Evolutionary conservation across 1,140 invertebrate species (phyloP).

Genomic region (Cyclina sinensis): DNA sequence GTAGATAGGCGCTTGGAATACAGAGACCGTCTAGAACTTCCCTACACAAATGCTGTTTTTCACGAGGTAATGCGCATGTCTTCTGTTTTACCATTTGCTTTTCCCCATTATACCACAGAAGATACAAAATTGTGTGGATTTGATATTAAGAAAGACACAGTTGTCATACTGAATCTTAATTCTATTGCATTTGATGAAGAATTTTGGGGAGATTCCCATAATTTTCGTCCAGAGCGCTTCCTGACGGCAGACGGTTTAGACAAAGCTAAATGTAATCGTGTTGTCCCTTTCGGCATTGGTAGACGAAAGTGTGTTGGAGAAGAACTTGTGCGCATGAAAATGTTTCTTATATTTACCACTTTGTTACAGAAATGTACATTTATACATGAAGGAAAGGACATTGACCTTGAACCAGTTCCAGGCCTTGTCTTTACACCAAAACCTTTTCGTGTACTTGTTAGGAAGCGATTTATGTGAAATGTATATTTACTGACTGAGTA

Average conservation of each 20-base stretch:
- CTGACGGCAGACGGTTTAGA: background rate
- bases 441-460: slow-evolving; percentile 1
- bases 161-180: slow-evolving; percentile 6
- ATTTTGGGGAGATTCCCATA: background rate
- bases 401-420: background rate
- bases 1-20: slow-evolving; percentile 91
- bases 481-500: background rate
- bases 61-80: slow-evolving; percentile 75
- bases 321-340: background rate
- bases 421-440: background rate
- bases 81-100: slow-evolving; percentile 82
- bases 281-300: slow-evolving; percentile 7
- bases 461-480: background rate
- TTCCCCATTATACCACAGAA: slow-evolving; percentile 70
- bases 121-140: slow-evolving; percentile 80
- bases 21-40: slow-evolving; percentile 89
- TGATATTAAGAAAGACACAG: slow-evolving; percentile 71
- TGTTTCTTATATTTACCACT: slow-evolving; percentile 16
- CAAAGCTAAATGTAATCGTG: background rate
- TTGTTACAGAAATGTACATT: slow-evolving; percentile 24
- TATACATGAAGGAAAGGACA: background rate
- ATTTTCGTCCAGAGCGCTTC: slow-evolving; percentile 41
- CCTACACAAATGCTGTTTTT: slow-evolving; percentile 78
- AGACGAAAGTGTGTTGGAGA: slow-evolving; percentile 27
- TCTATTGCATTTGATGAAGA: slow-evolving; percentile 33